phyloP scores from a whole-genome alignment of 2,797 vertebrate genomes.

The Silurus lanzhouensis region DNA sequence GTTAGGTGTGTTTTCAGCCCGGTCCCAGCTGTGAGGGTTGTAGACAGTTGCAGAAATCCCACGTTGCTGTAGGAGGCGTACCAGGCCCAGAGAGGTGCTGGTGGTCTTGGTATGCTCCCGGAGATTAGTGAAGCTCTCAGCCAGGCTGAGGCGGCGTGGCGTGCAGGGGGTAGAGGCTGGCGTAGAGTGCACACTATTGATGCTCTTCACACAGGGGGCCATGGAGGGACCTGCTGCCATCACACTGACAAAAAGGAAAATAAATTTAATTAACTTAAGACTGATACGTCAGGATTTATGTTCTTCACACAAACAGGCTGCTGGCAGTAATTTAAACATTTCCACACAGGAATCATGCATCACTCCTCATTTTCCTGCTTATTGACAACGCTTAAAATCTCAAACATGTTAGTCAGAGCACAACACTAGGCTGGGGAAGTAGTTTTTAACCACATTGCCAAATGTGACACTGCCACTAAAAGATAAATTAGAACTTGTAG shows the following conservation, averaged over 20 bases:
- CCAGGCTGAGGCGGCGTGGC: conserved; percentile 88
- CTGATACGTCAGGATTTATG: not conserved
- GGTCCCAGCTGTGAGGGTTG: conserved; percentile 89
- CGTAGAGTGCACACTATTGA: conserved; percentile 72
- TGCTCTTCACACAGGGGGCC: conserved; percentile 70
- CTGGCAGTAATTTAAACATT: not conserved
- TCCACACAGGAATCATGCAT: conserved; percentile 27
- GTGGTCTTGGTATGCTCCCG: conserved; percentile 94
- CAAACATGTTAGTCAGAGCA: conserved; percentile 9
- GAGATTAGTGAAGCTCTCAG: conserved; percentile 93
- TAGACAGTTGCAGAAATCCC: conserved; percentile 95
- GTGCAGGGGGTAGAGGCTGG: conserved; percentile 90
- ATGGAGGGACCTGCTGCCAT: conserved; percentile 62
- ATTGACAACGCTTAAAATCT: not conserved
- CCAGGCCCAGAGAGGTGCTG: conserved; percentile 94
- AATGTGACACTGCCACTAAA: conserved; percentile 21
- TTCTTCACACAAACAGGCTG: not conserved
- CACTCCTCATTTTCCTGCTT: not conserved
- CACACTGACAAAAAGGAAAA: conserved; percentile 50
- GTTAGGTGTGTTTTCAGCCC: conserved; percentile 70
- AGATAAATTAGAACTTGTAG: not conserved
- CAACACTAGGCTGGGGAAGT: not conserved
- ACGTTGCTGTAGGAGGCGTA: conserved; percentile 87
- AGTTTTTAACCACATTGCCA: not conserved
- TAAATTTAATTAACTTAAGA: not conserved